Evolutionary conservation across 2,113 vertebrate genomes (phyloP).

Genomic region (Myiopsitta monachus): DNA sequence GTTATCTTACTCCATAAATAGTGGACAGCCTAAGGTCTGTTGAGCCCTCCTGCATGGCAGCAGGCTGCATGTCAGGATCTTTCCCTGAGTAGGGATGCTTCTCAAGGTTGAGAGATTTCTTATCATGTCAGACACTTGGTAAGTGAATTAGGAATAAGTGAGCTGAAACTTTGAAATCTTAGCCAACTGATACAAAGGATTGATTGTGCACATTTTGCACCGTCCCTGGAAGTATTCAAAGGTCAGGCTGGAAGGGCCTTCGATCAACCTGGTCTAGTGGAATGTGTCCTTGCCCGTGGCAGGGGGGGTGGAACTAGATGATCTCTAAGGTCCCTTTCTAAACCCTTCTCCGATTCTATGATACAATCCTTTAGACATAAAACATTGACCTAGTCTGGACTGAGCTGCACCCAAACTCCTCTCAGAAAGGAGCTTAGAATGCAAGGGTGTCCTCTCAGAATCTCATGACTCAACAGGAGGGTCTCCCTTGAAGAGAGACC

Average conservation of each 20-base stretch:
- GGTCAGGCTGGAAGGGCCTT: background rate
- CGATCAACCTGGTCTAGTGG: background rate
- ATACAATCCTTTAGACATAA: background rate
- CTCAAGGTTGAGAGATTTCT: background rate
- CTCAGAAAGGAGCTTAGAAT: background rate
- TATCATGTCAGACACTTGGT: background rate
- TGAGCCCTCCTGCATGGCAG: background rate
- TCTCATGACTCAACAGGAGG: background rate
- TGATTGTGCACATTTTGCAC: background rate
- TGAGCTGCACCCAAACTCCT: background rate
- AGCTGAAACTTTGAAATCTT: background rate
- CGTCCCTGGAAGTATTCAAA: background rate
- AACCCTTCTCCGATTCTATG: background rate
- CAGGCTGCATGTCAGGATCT: background rate
- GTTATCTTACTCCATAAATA: background rate
- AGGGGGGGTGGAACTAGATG: background rate
- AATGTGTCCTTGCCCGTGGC: background rate
- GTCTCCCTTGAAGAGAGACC: background rate
- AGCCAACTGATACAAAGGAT: background rate
- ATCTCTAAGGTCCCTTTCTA: background rate
- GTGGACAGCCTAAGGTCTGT: background rate
- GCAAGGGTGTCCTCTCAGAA: background rate
- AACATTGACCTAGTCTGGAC: background rate
- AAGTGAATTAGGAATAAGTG: background rate
- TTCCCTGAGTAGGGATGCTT: background rate